These are phyloP conservation scores for Noctua janthina DNA, from an alignment of 2,888 invertebrate species.

Conservation along the genomic window DNA sequence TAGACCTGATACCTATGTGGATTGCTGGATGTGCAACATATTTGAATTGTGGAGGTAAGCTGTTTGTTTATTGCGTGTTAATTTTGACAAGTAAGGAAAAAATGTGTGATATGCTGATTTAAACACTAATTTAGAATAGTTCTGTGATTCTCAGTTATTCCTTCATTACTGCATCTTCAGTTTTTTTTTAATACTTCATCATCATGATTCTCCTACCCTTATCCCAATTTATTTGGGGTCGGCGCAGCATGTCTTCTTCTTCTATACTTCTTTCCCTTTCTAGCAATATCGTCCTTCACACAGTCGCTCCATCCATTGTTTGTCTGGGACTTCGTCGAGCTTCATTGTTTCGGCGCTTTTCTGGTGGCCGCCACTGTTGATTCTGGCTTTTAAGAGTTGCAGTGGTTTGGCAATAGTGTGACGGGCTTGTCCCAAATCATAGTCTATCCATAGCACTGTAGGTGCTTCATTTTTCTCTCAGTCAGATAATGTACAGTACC, in stretches of 20 bases:
- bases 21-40: conserved; percentile 61
- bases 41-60: conserved; percentile 60
- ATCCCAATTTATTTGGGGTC: neutral
- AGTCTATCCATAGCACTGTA: neutral
- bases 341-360: too few species aligned
- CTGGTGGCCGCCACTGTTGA: too few species aligned
- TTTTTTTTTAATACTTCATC: neutral
- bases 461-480: neutral
- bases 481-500: neutral
- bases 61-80: conserved; percentile 61
- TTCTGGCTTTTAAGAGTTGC: too few species aligned
- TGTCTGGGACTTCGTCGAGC: too few species aligned
- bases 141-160: neutral
- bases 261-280: neutral
- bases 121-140: neutral
- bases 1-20: conserved; percentile 66
- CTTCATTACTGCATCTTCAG: neutral
- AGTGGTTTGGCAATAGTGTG: too few species aligned
- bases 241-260: too few species aligned
- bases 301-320: too few species aligned
- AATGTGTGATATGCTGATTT: neutral
- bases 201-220: too few species aligned
- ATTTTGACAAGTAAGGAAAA: conserved; percentile 40
- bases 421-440: too few species aligned
- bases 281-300: neutral